Base-by-base conservation (phyloP, 2,888 invertebrate genomes). In the Dusona sp. region DNA sequence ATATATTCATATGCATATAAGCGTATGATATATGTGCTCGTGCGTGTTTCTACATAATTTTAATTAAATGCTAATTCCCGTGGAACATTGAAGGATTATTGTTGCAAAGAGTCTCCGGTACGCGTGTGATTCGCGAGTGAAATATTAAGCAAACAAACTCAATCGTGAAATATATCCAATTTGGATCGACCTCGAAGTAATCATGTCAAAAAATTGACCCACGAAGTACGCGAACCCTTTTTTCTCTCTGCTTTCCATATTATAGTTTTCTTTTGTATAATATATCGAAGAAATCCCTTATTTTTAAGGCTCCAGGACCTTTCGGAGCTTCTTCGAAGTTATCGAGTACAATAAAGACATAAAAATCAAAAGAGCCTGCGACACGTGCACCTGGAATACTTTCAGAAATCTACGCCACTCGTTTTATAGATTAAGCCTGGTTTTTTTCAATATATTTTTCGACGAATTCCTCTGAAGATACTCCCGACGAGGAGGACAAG, bases 401-500 rank as follows among this genome's bases (percentile, higher is more conserved):
- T 65, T 19, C 38, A 19, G 25, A 9, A 22, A 64, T 25, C 45
- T n/a, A 19, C 68, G 9, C 68, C n/a, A 54, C 72, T n/a, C 13
- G 19, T n/a, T 70, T 73, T 22, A 38, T 38, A 57, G 25, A 81
- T 33, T 61, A 36, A 65, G 19, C 54, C 9, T n/a, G 38, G 6
- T 25, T 42, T 72, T 70, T 25, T 16, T 16, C 0, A 29, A 16
- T 29, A 61, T 29, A 61, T 61, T 57, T 73, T 65, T 67, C 25
- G 51, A 57, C 1, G 51, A 57, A 65, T 64, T 61, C 51, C 38
- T 48, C 77, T 42, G 70, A 80, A 75, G 75, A 79, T 79, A 83
- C 77, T 86, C 61, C 80, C 86, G 65, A 77, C 83, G 67, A 83
- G 77, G 85, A 74, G 73, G 79, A 79, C 79, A 78, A 80, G 67